Evolutionary conservation across 1,140 invertebrate genomes (phyloP), one percentile per base, ranked within the genome.

Genomic region (Drepana arcuata): DNA sequence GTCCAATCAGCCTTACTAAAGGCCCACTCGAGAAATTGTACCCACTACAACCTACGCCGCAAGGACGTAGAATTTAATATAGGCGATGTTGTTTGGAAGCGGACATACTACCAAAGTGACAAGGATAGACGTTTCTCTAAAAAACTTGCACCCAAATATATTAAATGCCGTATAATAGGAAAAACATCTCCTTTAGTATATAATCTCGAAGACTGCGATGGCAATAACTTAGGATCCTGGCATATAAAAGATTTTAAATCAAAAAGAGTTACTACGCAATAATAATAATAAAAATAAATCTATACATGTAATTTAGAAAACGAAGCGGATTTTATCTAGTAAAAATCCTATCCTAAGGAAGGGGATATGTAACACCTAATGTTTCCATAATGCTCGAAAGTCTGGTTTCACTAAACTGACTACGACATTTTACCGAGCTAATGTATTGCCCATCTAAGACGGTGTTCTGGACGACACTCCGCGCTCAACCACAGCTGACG

Each of bases 201-300:
- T 28, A 27, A 24, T 14, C 14, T 50, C 7, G 37, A 23, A 10
- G 48, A 50, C 15, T 41, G 45, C 34, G 7, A 3, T 7, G 42
- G 38, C 21, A 2, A 30, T 7, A 6, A 33, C 10, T 14, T 50
- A 34, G 48, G 41, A 1, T 7, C n/a, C 1, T 50, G 38, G 41
- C 36, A 46, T 15, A 35, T 50, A 3, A 50, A 50, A 33, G 47
- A 44, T 26, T 29, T 50, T 7, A 50, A 50, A n/a, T n/a, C n/a
- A n/a, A n/a, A n/a, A n/a, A n/a, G n/a, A n/a, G n/a, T n/a, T n/a
- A n/a, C n/a, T n/a, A n/a, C n/a, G n/a, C n/a, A n/a, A n/a, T n/a
- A n/a, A n/a, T n/a, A n/a, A n/a, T n/a, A n/a, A n/a, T n/a, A n/a
- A n/a, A n/a, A n/a, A n/a, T n/a, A n/a, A n/a, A n/a, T n/a, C n/a